These are phyloP conservation scores for Macroramphosus scolopax DNA, from an alignment of 2,797 vertebrate species.

Conservation along the genomic window DNA sequence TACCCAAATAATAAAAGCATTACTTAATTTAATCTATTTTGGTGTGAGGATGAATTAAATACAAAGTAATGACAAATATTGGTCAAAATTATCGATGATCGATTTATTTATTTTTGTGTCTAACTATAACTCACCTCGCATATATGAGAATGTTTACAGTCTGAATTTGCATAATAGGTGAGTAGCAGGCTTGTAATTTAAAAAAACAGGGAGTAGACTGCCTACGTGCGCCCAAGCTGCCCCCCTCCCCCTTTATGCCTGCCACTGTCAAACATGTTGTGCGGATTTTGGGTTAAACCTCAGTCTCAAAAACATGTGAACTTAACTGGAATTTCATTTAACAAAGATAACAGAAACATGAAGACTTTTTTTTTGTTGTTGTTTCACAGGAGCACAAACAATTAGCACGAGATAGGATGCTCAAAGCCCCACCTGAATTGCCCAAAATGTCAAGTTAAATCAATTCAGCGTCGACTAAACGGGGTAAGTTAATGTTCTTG, in stretches of 20 bases:
- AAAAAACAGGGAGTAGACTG: conserved; percentile 54
- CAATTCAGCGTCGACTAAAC: conserved; percentile 5
- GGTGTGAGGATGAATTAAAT: too few relatives aligned
- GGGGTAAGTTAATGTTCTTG: background rate
- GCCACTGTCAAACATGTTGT: conserved; percentile 39
- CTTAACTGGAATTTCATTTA: background rate
- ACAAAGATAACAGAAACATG: background rate
- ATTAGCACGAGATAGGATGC: conserved; percentile 13
- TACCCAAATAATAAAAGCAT: too few relatives aligned
- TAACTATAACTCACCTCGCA: too few relatives aligned
- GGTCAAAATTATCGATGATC: too few relatives aligned
- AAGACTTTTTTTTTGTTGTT: background rate
- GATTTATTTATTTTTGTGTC: too few relatives aligned
- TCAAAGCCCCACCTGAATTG: conserved; percentile 48
- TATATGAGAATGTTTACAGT: background rate
- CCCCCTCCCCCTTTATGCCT: conserved; percentile 45
- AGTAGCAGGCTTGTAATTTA: conserved; percentile 16
- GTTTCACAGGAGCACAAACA: background rate
- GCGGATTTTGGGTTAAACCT: conserved; percentile 28
- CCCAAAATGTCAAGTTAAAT: conserved; percentile 26
- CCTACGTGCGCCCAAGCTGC: conserved; percentile 60
- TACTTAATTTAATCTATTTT: too few relatives aligned
- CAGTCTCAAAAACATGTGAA: conserved; percentile 7
- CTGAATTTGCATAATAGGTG: background rate
- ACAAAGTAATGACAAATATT: too few relatives aligned